These are phyloP conservation scores for Ceratitis capitata DNA, from an alignment of 1,140 invertebrate species.

Conservation along the genomic window DNA sequence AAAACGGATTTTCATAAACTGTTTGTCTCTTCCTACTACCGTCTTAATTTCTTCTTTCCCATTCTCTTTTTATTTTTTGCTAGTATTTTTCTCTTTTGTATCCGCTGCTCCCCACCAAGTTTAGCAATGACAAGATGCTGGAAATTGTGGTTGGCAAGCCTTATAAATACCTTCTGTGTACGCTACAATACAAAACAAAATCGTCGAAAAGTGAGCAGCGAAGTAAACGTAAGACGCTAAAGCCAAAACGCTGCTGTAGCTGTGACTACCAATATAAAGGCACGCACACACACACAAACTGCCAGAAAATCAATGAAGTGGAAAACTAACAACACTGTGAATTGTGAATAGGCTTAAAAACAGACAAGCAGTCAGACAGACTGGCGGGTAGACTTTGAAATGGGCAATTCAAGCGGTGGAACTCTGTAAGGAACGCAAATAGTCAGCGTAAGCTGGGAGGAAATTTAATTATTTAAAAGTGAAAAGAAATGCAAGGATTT, in stretches of 20 bases:
- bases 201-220: neutral
- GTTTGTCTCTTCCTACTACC: neutral
- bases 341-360: neutral
- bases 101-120: neutral
- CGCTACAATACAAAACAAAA: no score
- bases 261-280: no score
- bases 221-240: neutral
- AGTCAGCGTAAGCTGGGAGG: neutral
- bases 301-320: conserved; percentile 4
- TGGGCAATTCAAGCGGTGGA: neutral
- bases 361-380: conserved; percentile 8
- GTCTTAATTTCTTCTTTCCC: neutral
- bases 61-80: neutral
- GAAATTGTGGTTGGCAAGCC: conserved; percentile 1
- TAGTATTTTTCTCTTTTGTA: neutral
- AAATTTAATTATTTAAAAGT: neutral
- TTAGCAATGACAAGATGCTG: neutral
- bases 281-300: conserved; percentile 1
- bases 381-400: neutral
- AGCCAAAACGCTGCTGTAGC: neutral
- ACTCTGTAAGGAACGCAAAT: neutral
- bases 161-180: neutral
- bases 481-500: neutral
- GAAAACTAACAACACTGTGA: neutral
- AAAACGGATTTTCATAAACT: neutral